Conservation (phyloP, 2,113 vertebrate genomes). For the Catharus fuscescens region DNA sequence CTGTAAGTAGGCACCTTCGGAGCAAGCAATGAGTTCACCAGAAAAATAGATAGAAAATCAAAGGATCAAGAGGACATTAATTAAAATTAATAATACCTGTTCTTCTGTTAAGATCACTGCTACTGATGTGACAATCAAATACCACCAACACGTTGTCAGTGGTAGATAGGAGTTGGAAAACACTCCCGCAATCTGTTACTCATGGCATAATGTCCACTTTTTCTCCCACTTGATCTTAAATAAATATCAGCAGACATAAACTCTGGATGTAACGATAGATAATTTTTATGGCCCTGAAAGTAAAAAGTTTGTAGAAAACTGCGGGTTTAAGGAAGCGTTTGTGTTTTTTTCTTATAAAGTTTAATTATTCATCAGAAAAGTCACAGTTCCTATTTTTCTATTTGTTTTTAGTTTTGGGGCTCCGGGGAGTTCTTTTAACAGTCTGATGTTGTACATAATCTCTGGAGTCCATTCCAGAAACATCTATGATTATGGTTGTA, state of each 20-base stretch:
- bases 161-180: slow-evolving; percentile 20
- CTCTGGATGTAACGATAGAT: background rate
- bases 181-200: slow-evolving; percentile 23
- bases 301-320: background rate
- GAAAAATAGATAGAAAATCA: background rate
- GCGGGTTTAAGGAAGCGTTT: background rate
- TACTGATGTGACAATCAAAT: slow-evolving; percentile 12
- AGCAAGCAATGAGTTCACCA: background rate
- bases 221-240: slow-evolving; percentile 9
- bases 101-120: slow-evolving; percentile 13
- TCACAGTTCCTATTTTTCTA: background rate
- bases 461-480: background rate
- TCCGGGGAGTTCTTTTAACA: rapidly evolving
- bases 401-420: background rate
- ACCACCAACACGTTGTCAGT: slow-evolving; percentile 30
- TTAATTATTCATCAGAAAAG: background rate
- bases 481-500: background rate
- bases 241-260: background rate
- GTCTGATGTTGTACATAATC: background rate
- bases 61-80: background rate
- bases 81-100: slow-evolving; percentile 28
- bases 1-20: background rate
- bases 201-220: background rate
- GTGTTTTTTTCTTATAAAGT: rapidly evolving
- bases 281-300: background rate